Evolutionary conservation across 2,113 vertebrate species (phyloP), one percentile per base, ranked within the genome.

Genomic region (Urocynchramus pylzowi): DNA sequence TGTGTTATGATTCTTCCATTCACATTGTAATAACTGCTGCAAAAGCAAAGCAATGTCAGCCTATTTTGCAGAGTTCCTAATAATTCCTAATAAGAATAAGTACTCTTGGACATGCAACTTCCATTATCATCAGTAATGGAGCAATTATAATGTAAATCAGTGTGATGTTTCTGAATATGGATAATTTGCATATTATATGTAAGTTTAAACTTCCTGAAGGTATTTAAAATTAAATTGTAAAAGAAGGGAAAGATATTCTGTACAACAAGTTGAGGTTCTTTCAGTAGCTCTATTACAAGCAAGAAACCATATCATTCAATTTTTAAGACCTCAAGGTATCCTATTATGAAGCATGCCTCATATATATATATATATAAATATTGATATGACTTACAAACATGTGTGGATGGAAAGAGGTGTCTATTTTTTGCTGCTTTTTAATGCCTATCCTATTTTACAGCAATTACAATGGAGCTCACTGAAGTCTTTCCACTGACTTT

Each of bases 161-260:
- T 69, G 42, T 56, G 68, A 89, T 89, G 88, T 89, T 94, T 94
- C 78, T 80, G 28, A 20, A 30, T 74, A 71, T 33, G 35, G 70
- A 37, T 64, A 75, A 96, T 97, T 94, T 95, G 56, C 80, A 80
- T 96, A 77, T 87, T 87, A 67, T 86, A 6, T 90, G 28, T 68
- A 54, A 90, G 54, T 89, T 87, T 73, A 86, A 89, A 65, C 61
- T 86, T 97, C 71, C 86, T 96, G 37, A 39, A 94, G 31, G 47
- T 91, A 93, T 97, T 96, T 92, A 93, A 95, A 85, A 47, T 74
- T 95, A 71, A 96, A 95, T 93, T 95, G 87, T 50, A 83, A 80
- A 83, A 77, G 59, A 74, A 90, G 19, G 17, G 76, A 74, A 84
- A 44, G 44, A 60, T 39, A 53, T 95, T 88, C 64, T 65, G 21